Evolutionary conservation across 2,797 vertebrate genomes (phyloP).

Genomic region (Bovichtus diacanthus): DNA sequence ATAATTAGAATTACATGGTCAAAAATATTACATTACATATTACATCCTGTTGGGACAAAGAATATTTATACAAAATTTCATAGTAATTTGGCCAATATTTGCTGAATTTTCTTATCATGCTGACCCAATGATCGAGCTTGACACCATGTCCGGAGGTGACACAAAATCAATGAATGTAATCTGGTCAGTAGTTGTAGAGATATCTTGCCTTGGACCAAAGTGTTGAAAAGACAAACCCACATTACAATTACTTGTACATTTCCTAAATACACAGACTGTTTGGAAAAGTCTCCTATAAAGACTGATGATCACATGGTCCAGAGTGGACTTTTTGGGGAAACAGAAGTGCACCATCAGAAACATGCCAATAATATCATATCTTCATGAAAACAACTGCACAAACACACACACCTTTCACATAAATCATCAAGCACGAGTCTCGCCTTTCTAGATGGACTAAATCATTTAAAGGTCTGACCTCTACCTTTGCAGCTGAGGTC

Average conservation of each 20-base stretch:
- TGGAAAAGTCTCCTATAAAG: background rate
- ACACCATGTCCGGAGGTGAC: background rate
- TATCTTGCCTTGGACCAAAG: background rate
- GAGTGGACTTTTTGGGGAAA: background rate
- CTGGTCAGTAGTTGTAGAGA: background rate
- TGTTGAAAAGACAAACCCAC: background rate
- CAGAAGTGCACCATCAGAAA: background rate
- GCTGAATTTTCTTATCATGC: background rate
- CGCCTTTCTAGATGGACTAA: background rate
- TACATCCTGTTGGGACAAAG: background rate
- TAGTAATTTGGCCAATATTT: background rate
- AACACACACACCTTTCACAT: background rate
- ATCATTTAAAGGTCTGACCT: conserved; percentile 30
- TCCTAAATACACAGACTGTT: background rate
- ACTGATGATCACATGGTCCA: background rate
- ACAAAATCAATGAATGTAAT: background rate
- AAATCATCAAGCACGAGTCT: background rate
- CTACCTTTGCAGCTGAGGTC: conserved; percentile 10
- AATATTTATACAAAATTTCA: background rate
- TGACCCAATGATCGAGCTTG: background rate
- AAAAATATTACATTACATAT: background rate
- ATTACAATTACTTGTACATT: background rate
- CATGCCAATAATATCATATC: background rate
- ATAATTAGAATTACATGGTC: background rate
- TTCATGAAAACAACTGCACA: background rate